Evolutionary conservation across 2,113 vertebrate genomes (phyloP), one percentile per base, ranked within the genome.

Genomic region (Otocyon megalotis): DNA sequence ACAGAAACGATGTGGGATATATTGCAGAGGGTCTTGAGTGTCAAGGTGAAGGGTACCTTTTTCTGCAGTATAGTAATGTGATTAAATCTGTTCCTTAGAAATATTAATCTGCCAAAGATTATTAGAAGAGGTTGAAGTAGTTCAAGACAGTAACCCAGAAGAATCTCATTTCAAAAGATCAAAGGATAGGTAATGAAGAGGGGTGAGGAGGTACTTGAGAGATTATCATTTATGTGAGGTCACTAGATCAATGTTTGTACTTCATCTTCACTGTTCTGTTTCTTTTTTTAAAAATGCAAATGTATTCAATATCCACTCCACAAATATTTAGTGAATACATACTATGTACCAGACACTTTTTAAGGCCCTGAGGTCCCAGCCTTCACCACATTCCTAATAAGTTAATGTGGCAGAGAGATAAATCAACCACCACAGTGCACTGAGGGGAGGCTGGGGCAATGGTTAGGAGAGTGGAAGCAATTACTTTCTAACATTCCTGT

Each of bases 41-140:
- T 60, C 71, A 30, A n/a, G 15, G 10, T 26, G 8, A 85, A 72
- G 22, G 88, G 28, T 30, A 58, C 24, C 3, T 89, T 92, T 85
- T 20, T 65, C n/a, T 32, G 48, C 26, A 92, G 32, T 54, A 16
- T 83, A 72, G 22, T 69, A 54, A 90, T 30, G n/a, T 77, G 60
- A 93, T 76, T 86, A 82, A 76, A 82, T 88, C 48, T 94, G 26
- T 74, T 28, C 32, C 54, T 85, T 67, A 79, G 71, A 86, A 94
- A 82, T 80, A 93, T 19, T 83, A 67, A 81, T 74, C 91, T 97
- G 32, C 56, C 65, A 69, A 62, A 74, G 24, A 9, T 86, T 82
- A 97, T 83, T 94, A 85, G 37, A 79, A 63, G 1, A 96, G 58
- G 79, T 62, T 87, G 32, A 96, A 92, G 86, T 65, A 79, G 93